Evolutionary conservation across 1,140 invertebrate genomes (phyloP), one percentile per base, ranked within the genome.

Genomic region (Neuroterus valhalla): DNA sequence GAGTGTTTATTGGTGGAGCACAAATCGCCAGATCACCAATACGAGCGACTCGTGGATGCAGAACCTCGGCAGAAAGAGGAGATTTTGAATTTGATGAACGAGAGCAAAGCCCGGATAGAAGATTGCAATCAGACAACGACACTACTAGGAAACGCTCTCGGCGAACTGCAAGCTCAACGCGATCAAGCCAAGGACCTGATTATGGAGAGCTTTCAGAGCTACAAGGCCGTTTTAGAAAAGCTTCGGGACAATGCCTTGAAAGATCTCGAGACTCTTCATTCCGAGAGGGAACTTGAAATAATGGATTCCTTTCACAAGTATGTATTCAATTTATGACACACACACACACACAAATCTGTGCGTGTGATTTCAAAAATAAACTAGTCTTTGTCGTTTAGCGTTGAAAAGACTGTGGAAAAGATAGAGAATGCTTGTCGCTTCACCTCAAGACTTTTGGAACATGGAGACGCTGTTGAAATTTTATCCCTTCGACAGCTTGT

Each of bases 341-440:
- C 21, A 52, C 3, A 44, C 12, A n/a, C 43, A 19, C 19, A 70
- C 62, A 14, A 52, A 43, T 50, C 50, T 70, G 14, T 50, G 68
- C 50, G 50, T 75, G 3, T 17, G 19, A n/a, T 68, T 43, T 21
- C 23, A 10, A 45, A 38, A 70, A 31, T 10, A 38, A 38, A 3
- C 6, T 8, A 8, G 31, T 38, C 38, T 73, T 75, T 68, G 74
- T 17, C 80, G 82, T 87, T 68, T 75, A 92, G 91, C 75, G 91
- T 97, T 66, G 94, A 96, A 84, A 95, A 96, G 85, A 94, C 93
- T 3, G 93, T 94, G 75, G 96, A 94, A 75, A 94, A 94, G 81
- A 94, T 98, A 73, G 95, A 97, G 83, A 94, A 96, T 86, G 96
- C 96, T 17, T 95, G 94, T 79, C 94, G 95, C 79, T 98, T 97